Evolutionary conservation across 1,140 invertebrate species (phyloP).

Genomic region (Sycophila sp.): DNA sequence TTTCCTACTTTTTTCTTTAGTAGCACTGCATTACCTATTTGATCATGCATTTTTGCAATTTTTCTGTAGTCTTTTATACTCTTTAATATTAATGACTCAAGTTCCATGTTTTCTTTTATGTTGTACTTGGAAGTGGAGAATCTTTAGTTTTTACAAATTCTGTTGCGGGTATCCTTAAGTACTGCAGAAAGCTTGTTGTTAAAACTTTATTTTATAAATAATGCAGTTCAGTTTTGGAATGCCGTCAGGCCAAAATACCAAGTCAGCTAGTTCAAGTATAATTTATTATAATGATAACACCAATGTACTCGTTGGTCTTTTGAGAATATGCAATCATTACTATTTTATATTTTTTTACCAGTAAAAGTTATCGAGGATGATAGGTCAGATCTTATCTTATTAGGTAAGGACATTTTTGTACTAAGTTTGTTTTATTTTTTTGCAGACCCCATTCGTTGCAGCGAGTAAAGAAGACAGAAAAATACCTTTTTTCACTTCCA

Average conservation of each 20-base stretch:
- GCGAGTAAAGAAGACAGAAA: constrained; percentile 78
- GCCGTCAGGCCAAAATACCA: constrained; percentile 1
- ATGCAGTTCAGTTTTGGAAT: constrained; percentile 2
- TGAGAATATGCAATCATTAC: neutral
- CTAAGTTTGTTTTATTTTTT: constrained; percentile 39
- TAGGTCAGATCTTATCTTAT: neutral
- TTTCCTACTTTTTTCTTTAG: too few relatives aligned
- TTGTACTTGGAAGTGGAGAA: too few relatives aligned
- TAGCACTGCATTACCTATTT: too few relatives aligned
- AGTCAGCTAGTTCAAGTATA: neutral
- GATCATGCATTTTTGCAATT: too few relatives aligned
- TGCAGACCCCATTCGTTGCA: constrained; percentile 70
- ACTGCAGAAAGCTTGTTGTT: too few relatives aligned
- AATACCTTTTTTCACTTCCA: constrained; percentile 80
- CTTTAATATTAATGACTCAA: too few relatives aligned
- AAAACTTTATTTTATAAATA: too few relatives aligned
- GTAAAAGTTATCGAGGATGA: neutral
- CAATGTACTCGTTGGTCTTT: neutral
- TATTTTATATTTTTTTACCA: neutral
- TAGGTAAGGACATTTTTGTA: neutral
- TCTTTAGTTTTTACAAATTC: too few relatives aligned
- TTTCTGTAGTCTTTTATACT: too few relatives aligned
- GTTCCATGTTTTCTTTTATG: too few relatives aligned
- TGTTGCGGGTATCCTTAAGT: too few relatives aligned
- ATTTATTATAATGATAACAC: constrained; percentile 13